Conservation (phyloP, 2,797 vertebrate genomes). For the Anomalospiza imberbis region DNA sequence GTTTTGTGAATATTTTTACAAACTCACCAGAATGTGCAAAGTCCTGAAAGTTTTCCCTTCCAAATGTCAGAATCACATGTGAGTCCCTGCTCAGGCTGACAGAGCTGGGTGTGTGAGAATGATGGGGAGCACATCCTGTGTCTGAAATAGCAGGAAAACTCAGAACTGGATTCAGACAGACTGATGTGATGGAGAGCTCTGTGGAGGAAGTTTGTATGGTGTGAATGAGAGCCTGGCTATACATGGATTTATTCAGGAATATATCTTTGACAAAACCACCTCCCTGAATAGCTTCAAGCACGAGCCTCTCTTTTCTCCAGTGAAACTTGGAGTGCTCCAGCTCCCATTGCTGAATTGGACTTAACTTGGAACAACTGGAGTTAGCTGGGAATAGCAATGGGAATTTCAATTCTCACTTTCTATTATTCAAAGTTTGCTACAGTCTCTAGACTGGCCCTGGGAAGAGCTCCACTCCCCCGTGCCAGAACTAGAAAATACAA, state of each 20-base stretch:
- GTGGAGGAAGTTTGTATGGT: neutral
- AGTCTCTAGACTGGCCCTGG: neutral
- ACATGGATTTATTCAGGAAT: conserved; percentile 3
- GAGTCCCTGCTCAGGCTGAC: neutral
- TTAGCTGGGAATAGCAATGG: neutral
- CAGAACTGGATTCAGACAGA: neutral
- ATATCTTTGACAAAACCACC: neutral
- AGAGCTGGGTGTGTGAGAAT: neutral
- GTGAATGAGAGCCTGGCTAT: conserved; percentile 23
- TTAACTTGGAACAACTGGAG: neutral
- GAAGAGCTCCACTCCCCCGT: neutral
- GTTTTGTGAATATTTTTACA: neutral
- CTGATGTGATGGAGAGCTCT: neutral
- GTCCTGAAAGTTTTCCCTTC: neutral
- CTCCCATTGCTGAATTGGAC: neutral
- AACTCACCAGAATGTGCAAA: neutral
- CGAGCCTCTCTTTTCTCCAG: neutral
- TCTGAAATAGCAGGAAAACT: neutral
- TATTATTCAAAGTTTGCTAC: neutral
- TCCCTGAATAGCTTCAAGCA: neutral
- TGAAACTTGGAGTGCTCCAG: neutral
- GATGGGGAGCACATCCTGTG: neutral
- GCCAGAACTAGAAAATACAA: neutral
- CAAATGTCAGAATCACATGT: neutral
- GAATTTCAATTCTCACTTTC: neutral